Evolutionary conservation across 1,140 invertebrate species (phyloP), one percentile per base, ranked within the genome.

Genomic region (Goniozus legneri): DNA sequence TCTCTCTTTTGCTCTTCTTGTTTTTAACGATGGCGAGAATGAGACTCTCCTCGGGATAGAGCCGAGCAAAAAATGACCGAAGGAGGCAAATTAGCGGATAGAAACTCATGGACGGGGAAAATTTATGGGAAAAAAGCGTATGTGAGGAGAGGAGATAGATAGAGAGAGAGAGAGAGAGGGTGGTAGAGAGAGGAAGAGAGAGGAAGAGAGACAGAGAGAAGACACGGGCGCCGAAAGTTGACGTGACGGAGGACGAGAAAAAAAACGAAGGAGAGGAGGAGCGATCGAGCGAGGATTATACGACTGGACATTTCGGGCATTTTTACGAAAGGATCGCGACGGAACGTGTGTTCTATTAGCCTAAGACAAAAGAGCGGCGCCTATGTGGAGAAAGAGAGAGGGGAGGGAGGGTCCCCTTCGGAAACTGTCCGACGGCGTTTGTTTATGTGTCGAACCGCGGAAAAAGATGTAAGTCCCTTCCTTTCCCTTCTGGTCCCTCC

Each of bases 301-400:
- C 61, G 69, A 71, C 61, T 64, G 67, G 69, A 72, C 69, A 73
- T 73, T 71, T 68, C 59, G 61, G 62, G 61, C 63, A 71, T 71
- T 68, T 68, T 67, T 69, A 68, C 65, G 58, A 69, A 71, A 70
- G 61, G 62, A 61, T 69, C 62, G 62, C 64, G 62, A 54, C 67
- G 65, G 66, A 73, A 73, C 73, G 65, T 64, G 69, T 73, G 71
- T 75, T 75, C 67, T 72, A 75, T 73, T 75, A 73, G 67, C 66
- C n/a, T 71, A 73, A 75, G 70, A 75, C 73, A 74, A 74, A 75
- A 75, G 73, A 75, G 65, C 69, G 70, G 70, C 71, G 73, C 71
- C 67, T 75, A 74, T 64, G 62, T 62, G 60, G 60, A 53, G 52
- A n/a, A n/a, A n/a, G n/a, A n/a, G n/a, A n/a, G n/a, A n/a, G n/a